phyloP scores from a whole-genome alignment of 2,888 invertebrate genomes.

The Hoplodrina ambigua region DNA sequence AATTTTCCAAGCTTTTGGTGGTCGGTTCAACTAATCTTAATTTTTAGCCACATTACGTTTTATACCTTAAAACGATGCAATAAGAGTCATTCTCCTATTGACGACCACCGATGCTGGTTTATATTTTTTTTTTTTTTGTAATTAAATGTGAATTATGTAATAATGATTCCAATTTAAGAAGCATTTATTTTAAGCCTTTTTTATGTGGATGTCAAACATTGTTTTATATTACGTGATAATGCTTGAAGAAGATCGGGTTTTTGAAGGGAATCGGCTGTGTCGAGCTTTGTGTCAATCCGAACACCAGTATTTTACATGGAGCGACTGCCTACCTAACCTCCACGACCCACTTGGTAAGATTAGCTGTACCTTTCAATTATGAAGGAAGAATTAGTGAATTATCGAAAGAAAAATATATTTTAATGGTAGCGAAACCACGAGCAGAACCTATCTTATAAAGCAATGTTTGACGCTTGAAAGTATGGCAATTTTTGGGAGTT shows the following conservation, averaged over 20 bases:
- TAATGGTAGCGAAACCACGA: not conserved
- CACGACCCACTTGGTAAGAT: too few relatives aligned
- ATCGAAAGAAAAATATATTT: too few relatives aligned
- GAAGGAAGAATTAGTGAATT: too few relatives aligned
- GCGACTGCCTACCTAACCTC: too few relatives aligned
- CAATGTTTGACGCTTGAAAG: constrained; percentile 17
- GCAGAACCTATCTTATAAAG: not conserved
- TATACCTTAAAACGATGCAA: not conserved
- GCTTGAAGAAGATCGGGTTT: too few relatives aligned
- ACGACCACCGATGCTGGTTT: constrained; percentile 13
- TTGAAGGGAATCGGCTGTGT: too few relatives aligned
- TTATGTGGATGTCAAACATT: not conserved
- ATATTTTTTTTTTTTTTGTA: not conserved
- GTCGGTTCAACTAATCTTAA: not conserved
- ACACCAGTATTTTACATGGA: too few relatives aligned
- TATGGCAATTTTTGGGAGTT: not conserved
- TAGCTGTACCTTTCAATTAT: too few relatives aligned
- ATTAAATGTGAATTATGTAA: constrained; percentile 15
- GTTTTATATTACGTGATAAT: not conserved
- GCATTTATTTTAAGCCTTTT: constrained; percentile 44
- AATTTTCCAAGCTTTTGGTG: constrained; percentile 21
- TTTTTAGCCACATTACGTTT: constrained; percentile 2
- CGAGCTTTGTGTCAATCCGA: too few relatives aligned
- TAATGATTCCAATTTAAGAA: constrained; percentile 30
- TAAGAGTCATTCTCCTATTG: not conserved